Evolutionary conservation across 2,797 vertebrate genomes (phyloP).

Genomic region (Pseudochirops corinnae): DNA sequence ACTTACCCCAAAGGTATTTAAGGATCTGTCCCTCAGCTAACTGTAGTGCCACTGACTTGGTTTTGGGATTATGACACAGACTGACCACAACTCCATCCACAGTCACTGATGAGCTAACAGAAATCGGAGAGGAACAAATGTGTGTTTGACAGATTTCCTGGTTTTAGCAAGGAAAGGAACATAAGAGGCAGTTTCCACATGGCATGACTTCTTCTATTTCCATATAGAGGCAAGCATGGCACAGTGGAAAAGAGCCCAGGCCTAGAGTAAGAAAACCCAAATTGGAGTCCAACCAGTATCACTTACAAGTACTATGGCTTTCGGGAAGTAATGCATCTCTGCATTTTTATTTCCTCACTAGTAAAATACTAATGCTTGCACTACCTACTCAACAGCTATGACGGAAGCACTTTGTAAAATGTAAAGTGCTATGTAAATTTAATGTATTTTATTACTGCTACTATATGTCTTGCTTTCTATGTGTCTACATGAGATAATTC

Average conservation of each 20-base stretch:
- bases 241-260: background rate
- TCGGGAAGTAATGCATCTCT: background rate
- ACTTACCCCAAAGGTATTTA: slow-evolving; percentile 93
- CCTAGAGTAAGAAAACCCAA: background rate
- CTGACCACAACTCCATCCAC: slow-evolving; percentile 90
- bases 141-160: background rate
- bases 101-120: slow-evolving; percentile 86
- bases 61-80: slow-evolving; percentile 87
- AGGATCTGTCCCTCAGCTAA: slow-evolving; percentile 89
- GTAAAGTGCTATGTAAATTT: background rate
- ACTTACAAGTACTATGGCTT: background rate
- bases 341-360: background rate
- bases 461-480: background rate
- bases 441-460: background rate
- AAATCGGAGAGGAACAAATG: slow-evolving; percentile 17
- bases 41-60: slow-evolving; percentile 90
- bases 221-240: background rate
- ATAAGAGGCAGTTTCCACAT: background rate
- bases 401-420: background rate
- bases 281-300: background rate
- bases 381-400: background rate
- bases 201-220: background rate
- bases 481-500: background rate
- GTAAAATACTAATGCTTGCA: background rate
- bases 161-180: background rate